Base-by-base conservation (phyloP, 1,140 invertebrate species). In the Ceratina calcarata region DNA sequence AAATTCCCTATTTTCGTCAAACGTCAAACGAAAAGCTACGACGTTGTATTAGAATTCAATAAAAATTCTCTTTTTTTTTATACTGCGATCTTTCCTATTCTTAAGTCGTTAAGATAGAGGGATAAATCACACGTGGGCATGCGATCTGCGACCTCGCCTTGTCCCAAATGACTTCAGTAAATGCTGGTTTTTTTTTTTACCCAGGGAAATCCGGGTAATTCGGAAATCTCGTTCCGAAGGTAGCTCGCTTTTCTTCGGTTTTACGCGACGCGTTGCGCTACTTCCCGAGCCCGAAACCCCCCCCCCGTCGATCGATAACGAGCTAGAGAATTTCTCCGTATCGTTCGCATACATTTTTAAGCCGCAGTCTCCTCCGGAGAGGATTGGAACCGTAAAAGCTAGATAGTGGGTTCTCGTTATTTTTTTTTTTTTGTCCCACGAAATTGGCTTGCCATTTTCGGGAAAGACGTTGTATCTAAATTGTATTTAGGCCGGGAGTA, bases 151-250 rank as follows among this genome's bases (percentile, higher is more conserved):
- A 73, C 66, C 71, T 72, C 83, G 71, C 57, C 74, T 73, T 64
- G 55, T 66, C 77, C 49, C 60, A 80, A 85, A 85, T 75, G 82
- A 81, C 68, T 64, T 51, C 69, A 49, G 51, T 81, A 84, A 85
- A 81, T 73, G 83, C 53, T 37, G 72, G 58, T 78, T 74, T 81
- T 78, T 81, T 78, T 81, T 57, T 32, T 32, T 32, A 4, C n/a
- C 55, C 64, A 55, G 37, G 1, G 61, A 18, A 53, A 60, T 24
- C 55, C 69, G 67, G 51, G 78, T 72, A 76, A 85, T 58, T 84
- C 78, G 66, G 69, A 57, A 72, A 84, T 72, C 78, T 65, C 76
- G 55, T 70, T 58, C 69, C 64, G 37, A 72, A 45, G 20, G 15
- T 16, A 16, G 37, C 16, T 27, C 27, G 64, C 24, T 67, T 75